These are phyloP conservation scores for Chloroceryle aenea DNA, from an alignment of 2,113 vertebrate species.

Conservation along the genomic window DNA sequence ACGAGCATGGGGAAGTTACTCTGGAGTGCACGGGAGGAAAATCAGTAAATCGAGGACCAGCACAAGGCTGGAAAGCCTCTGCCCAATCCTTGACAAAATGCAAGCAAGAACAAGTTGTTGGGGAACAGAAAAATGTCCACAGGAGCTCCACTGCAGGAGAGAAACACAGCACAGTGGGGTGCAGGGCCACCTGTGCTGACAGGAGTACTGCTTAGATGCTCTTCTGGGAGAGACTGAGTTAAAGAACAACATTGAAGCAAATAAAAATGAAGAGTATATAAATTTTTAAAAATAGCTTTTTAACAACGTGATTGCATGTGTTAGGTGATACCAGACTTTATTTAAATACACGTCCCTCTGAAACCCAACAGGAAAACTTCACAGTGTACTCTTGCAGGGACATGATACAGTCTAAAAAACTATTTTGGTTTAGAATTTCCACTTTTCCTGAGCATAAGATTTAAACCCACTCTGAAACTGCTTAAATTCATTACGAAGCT, in stretches of 20 bases:
- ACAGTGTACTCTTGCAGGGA: background rate
- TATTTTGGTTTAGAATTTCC: background rate
- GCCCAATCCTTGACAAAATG: background rate
- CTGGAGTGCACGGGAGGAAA: background rate
- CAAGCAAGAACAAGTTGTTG: background rate
- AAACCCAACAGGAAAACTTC: background rate
- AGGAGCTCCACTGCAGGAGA: background rate
- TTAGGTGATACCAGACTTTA: background rate
- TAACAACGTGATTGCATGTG: background rate
- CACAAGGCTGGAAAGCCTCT: background rate
- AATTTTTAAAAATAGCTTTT: background rate
- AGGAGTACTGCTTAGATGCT: background rate
- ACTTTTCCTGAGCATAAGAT: background rate
- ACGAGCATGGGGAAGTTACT: background rate
- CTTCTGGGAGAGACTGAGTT: background rate
- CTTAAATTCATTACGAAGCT: background rate
- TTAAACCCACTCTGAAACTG: background rate
- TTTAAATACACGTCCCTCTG: background rate
- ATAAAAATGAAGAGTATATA: background rate
- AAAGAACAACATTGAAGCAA: background rate
- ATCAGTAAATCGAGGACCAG: background rate
- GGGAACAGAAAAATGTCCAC: background rate
- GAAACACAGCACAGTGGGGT: fast-evolving
- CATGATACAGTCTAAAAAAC: background rate
- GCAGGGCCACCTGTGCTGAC: background rate